Conservation (phyloP, 2,113 vertebrate species). For the Nannospalax galili region DNA sequence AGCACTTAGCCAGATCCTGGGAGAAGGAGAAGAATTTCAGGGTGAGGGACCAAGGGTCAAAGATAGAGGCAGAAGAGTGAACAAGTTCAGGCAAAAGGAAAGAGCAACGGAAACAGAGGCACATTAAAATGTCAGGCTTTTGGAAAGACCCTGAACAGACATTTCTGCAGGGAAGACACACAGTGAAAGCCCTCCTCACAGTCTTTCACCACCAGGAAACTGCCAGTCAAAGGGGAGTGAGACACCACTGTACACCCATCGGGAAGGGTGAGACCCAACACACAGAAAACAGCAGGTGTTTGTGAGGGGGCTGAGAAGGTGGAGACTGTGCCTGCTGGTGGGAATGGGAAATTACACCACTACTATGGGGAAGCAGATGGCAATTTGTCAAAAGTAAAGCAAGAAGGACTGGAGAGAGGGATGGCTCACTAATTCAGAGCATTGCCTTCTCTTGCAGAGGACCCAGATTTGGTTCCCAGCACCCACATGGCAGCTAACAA, state of each 20-base stretch:
- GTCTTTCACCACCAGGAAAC: background rate
- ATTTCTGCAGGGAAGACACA: background rate
- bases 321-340: accelerated
- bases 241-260: no score
- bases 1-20: background rate
- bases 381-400: background rate
- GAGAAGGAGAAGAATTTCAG: background rate
- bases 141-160: background rate
- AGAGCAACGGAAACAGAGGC: background rate
- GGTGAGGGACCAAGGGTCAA: background rate
- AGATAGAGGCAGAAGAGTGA: background rate
- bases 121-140: background rate
- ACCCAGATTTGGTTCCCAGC: no score
- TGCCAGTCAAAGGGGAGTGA: background rate
- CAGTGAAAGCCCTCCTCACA: background rate
- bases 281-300: no score
- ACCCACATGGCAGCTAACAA: no score
- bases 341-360: background rate
- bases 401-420: background rate
- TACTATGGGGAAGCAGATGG: background rate
- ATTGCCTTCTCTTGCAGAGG: no score
- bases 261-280: background rate
- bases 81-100: background rate
- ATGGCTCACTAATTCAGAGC: no score
- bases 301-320: accelerated